phyloP scores from a whole-genome alignment of 2,888 invertebrate species.

The Caenorhabditis sp. region DNA sequence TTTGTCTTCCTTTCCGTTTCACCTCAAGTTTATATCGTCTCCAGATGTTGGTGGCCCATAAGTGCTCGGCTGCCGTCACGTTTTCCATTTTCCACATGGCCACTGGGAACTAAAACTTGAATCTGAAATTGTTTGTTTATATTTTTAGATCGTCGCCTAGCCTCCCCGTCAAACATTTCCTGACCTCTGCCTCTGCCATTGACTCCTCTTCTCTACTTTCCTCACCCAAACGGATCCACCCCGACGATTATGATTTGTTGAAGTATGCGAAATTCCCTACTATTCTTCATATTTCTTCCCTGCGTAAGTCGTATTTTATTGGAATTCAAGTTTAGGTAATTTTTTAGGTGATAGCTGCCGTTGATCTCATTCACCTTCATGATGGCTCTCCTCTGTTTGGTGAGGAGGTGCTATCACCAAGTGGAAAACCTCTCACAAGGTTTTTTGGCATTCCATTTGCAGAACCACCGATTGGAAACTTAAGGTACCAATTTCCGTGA shows the following conservation, averaged over 20 bases:
- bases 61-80: slow-evolving; percentile 26
- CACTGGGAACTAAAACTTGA: not conserved
- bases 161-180: not conserved
- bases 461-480: slow-evolving; percentile 88
- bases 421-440: slow-evolving; percentile 80
- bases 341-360: slow-evolving; percentile 43
- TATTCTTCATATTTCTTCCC: slow-evolving; percentile 59
- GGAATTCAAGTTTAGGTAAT: not conserved
- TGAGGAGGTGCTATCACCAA: slow-evolving; percentile 73
- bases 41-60: slow-evolving; percentile 40
- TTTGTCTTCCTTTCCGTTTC: not conserved
- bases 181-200: not conserved
- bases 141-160: slow-evolving; percentile 34
- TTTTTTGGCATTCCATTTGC: slow-evolving; percentile 89
- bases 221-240: slow-evolving; percentile 8
- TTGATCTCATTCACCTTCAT: slow-evolving; percentile 73
- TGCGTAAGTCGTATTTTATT: slow-evolving; percentile 40
- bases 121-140: slow-evolving; percentile 34
- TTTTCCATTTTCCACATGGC: slow-evolving; percentile 25
- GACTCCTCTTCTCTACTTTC: too few relatives aligned
- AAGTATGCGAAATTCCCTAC: slow-evolving; percentile 57
- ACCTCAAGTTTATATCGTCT: slow-evolving; percentile 37
- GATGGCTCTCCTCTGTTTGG: slow-evolving; percentile 82
- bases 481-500: slow-evolving; percentile 51
- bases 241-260: slow-evolving; percentile 65